Evolutionary conservation across 2,888 invertebrate genomes (phyloP).

Genomic region (Allolobophora icterica): DNA sequence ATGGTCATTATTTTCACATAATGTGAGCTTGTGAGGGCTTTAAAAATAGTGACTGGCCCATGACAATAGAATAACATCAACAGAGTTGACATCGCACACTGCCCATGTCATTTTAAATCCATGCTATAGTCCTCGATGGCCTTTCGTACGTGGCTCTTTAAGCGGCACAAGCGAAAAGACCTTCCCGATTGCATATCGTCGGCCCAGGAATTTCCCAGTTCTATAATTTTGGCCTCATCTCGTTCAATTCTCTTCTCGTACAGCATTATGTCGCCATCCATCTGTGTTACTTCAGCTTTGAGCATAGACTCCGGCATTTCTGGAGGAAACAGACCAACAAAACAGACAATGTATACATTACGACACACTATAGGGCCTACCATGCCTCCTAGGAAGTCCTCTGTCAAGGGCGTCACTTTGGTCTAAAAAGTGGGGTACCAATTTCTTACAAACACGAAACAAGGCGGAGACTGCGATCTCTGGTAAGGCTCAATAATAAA

Average conservation of each 20-base stretch:
- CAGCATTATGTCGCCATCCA: not conserved
- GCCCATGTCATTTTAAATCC: not conserved
- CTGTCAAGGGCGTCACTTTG: too few relatives aligned
- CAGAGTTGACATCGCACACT: not conserved
- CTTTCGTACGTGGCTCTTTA: conserved; percentile 4
- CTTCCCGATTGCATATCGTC: not conserved
- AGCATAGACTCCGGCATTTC: not conserved
- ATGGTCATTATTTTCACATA: not conserved
- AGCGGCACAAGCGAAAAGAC: not conserved
- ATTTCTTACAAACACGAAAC: too few relatives aligned
- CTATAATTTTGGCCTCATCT: not conserved
- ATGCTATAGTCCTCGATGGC: not conserved
- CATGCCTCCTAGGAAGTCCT: not conserved
- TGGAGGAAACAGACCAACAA: not conserved
- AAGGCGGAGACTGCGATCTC: too few relatives aligned
- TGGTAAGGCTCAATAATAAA: too few relatives aligned
- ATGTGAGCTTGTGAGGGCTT: not conserved
- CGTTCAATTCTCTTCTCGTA: conserved; percentile 23
- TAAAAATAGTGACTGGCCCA: not conserved
- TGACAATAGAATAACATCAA: not conserved
- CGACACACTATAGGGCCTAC: not conserved
- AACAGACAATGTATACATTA: not conserved
- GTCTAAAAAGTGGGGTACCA: too few relatives aligned
- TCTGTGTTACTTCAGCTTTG: not conserved
- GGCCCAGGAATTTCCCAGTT: not conserved